Percentiles rank a stretch among this genome's conserved stretches.
These are phyloP conservation scores for Eremobia ochroleuca DNA, from an alignment of 2,888 invertebrate species.

Conservation along the genomic window DNA sequence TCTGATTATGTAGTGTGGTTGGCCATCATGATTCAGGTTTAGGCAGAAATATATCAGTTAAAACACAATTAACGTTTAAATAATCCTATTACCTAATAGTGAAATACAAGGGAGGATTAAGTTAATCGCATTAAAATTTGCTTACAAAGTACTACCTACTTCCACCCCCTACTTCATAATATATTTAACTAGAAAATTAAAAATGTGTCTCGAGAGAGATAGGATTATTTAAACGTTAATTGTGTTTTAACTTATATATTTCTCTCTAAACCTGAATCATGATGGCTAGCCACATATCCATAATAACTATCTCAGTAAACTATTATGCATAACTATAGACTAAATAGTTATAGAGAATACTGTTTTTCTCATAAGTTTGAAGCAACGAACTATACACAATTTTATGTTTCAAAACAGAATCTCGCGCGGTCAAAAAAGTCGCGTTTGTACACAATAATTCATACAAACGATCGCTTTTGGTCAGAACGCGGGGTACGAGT, in stretches of 20 bases:
- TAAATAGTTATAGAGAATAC: background rate
- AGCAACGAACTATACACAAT: background rate
- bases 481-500: background rate
- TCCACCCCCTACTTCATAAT: too few species aligned
- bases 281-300: background rate
- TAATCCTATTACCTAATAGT: too few species aligned
- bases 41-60: too few species aligned
- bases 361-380: too few species aligned
- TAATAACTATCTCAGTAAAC: background rate
- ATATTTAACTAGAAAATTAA: too few species aligned
- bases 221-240: constrained; percentile 34
- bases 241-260: background rate
- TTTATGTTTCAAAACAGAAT: background rate
- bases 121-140: too few species aligned
- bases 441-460: background rate
- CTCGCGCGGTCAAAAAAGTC: background rate
- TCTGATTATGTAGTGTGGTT: too few species aligned
- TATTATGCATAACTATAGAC: background rate
- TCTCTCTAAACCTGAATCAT: background rate
- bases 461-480: background rate
- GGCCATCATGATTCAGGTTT: too few species aligned
- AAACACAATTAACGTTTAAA: too few species aligned
- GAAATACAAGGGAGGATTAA: too few species aligned
- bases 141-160: too few species aligned
- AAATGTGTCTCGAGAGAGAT: too few species aligned